Percentiles rank a stretch among this genome's conserved stretches.
Evolutionary conservation across 2,797 vertebrate species (phyloP).

Genomic region (Dermochelys coriacea): DNA sequence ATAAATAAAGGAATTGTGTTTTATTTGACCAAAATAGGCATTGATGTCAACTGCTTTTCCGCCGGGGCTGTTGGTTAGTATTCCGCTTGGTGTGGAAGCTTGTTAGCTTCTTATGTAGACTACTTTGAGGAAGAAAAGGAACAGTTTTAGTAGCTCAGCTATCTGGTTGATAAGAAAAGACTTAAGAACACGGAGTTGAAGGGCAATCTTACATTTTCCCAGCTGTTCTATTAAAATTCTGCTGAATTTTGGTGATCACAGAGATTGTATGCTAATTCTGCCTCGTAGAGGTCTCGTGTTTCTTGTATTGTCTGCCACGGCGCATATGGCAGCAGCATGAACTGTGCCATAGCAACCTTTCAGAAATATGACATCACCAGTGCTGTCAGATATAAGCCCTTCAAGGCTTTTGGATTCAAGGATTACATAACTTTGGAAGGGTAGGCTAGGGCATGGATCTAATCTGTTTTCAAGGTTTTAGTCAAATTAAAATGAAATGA

Average conservation of each 20-base stretch:
- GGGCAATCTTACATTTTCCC: accelerated
- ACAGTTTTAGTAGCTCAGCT: accelerated
- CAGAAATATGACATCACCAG: conserved; percentile 48
- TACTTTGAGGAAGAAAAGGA: accelerated
- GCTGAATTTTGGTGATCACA: accelerated
- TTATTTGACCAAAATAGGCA: neutral
- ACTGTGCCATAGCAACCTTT: conserved; percentile 67
- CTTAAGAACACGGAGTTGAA: neutral
- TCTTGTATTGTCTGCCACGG: neutral
- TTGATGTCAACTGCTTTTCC: neutral
- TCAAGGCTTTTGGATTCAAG: conserved; percentile 58
- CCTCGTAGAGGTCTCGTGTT: neutral
- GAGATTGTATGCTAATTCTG: neutral
- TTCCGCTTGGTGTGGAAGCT: accelerated
- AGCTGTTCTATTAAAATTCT: accelerated
- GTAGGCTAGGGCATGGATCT: conserved; percentile 62
- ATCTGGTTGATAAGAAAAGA: accelerated
- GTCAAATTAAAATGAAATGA: conserved; percentile 32
- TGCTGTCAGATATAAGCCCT: conserved; percentile 57
- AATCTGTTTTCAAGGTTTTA: conserved; percentile 56
- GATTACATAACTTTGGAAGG: conserved; percentile 42
- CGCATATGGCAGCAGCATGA: conserved; percentile 29
- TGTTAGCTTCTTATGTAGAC: neutral
- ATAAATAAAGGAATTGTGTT: neutral
- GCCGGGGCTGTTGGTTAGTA: accelerated